Conservation (phyloP, 2,797 vertebrate genomes). For the Trachurus trachurus region DNA sequence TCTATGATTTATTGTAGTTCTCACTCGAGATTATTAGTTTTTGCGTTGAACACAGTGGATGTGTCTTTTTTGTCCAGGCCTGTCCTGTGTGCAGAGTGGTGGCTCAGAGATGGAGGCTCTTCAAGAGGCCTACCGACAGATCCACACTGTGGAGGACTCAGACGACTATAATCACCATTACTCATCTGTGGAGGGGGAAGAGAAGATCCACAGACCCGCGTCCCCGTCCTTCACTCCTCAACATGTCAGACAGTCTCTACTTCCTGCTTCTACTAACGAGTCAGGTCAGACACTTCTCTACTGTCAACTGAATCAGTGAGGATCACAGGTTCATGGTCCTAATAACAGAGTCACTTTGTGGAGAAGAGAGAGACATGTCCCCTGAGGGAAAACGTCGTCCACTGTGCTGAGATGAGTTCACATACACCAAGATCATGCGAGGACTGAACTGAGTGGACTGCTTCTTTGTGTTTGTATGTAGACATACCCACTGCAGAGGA, state of each 20-base stretch:
- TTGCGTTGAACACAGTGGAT: not conserved
- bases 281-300: constrained; percentile 79
- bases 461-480: constrained; percentile 63
- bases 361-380: not conserved
- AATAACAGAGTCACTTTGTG: not conserved
- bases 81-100: constrained; percentile 84
- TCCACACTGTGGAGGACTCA: constrained; percentile 85
- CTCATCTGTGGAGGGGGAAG: constrained; percentile 17
- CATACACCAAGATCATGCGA: not conserved
- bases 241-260: constrained; percentile 72
- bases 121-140: constrained; percentile 88
- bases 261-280: constrained; percentile 85
- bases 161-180: constrained; percentile 34
- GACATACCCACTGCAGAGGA: constrained; percentile 94
- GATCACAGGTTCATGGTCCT: not conserved
- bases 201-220: constrained; percentile 24
- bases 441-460: not conserved
- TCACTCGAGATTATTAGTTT: not conserved
- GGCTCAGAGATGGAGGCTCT: constrained; percentile 90
- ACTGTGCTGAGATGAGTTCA: not conserved
- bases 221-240: constrained; percentile 68
- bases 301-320: not conserved
- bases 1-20: not conserved
- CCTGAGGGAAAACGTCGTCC: not conserved
- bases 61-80: constrained; percentile 50